Evolutionary conservation across 2,113 vertebrate species (phyloP).

Genomic region (Anarrhichthys ocellatus): DNA sequence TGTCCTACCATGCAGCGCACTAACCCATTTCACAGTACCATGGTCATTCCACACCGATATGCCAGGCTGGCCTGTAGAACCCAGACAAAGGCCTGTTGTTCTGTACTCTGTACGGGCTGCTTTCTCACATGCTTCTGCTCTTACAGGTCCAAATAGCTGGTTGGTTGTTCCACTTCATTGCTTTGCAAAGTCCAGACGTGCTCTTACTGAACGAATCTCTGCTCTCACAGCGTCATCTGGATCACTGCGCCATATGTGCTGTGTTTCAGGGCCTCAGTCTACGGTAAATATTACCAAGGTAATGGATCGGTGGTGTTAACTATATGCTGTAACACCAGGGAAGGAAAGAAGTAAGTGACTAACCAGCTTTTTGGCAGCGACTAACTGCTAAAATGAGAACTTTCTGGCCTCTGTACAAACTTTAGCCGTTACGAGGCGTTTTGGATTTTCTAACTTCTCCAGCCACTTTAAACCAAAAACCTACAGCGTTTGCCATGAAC

Average conservation of each 20-base stretch:
- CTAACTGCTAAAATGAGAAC: not conserved
- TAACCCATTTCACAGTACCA: constrained; percentile 56
- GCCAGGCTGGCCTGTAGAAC: constrained; percentile 60
- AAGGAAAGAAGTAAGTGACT: not conserved
- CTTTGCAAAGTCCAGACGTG: constrained; percentile 23
- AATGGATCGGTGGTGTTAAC: not conserved
- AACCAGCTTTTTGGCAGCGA: not conserved
- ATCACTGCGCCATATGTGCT: constrained; percentile 16
- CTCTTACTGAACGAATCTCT: constrained; percentile 35
- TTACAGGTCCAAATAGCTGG: constrained; percentile 39
- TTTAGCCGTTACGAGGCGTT: constrained; percentile 1
- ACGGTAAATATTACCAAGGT: not conserved
- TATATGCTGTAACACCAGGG: not conserved
- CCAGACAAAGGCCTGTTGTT: constrained; percentile 80
- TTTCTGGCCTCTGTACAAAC: not conserved
- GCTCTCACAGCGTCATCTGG: constrained; percentile 16
- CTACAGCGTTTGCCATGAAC: constrained; percentile 5
- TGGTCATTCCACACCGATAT: constrained; percentile 74
- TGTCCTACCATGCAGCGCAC: constrained; percentile 58
- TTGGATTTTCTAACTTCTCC: constrained; percentile 2
- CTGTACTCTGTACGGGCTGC: constrained; percentile 39
- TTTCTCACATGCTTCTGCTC: constrained; percentile 59
- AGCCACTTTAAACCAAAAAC: not conserved
- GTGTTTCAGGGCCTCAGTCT: not conserved
- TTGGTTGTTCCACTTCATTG: constrained; percentile 14